phyloP scores from a whole-genome alignment of 2,888 invertebrate genomes.

The Cheilosia grossa region DNA sequence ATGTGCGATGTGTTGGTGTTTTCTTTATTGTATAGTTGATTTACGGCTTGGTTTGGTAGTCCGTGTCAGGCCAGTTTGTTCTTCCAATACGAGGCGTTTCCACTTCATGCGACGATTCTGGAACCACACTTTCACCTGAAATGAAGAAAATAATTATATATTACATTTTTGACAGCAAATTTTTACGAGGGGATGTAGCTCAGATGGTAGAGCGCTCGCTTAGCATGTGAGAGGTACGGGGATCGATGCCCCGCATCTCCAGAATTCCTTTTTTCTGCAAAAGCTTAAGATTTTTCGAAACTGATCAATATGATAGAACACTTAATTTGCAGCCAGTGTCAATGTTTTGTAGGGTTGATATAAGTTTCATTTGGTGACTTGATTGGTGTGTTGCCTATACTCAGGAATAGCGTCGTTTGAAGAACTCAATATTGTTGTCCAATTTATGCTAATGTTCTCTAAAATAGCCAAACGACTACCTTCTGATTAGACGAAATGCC shows the following conservation, averaged over 20 bases:
- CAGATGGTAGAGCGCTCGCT: conserved; percentile 85
- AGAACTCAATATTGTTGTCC: too few relatives aligned
- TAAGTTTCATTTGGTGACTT: too few relatives aligned
- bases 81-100: conserved; percentile 88
- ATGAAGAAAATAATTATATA: conserved; percentile 49
- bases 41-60: conserved; percentile 37
- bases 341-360: too few relatives aligned
- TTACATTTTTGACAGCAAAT: neutral
- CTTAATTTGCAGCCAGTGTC: too few relatives aligned
- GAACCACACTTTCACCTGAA: conserved; percentile 92
- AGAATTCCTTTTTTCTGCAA: conserved; percentile 33
- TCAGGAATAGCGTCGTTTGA: too few relatives aligned
- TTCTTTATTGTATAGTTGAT: conserved; percentile 4
- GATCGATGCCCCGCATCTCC: conserved; percentile 83
- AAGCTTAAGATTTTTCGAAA: too few relatives aligned
- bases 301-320: too few relatives aligned
- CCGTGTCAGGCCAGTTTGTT: conserved; percentile 39
- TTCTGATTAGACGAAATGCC: too few relatives aligned
- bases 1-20: neutral
- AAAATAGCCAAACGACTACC: too few relatives aligned
- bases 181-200: conserved; percentile 82
- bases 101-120: conserved; percentile 94
- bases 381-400: too few relatives aligned
- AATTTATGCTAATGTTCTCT: too few relatives aligned
- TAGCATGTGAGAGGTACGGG: conserved; percentile 86